These are phyloP conservation scores for Chloromyia formosa DNA, from an alignment of 2,888 invertebrate species.

Conservation along the genomic window DNA sequence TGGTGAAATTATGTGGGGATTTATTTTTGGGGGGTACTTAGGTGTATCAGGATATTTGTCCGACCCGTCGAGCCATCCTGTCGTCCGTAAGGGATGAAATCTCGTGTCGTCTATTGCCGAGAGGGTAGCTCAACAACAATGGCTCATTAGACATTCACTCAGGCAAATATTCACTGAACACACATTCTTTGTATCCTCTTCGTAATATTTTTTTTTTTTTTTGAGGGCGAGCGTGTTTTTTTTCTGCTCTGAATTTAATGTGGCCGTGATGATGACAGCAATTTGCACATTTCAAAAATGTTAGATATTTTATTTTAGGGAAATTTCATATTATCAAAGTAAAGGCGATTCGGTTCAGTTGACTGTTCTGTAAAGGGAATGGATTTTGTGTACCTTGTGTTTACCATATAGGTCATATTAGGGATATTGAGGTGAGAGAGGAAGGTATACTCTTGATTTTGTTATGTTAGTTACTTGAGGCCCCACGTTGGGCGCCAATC, in stretches of 20 bases:
- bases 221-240: neutral
- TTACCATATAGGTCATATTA: too few relatives aligned
- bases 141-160: constrained; percentile 36
- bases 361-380: too few relatives aligned
- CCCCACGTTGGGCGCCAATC: too few relatives aligned
- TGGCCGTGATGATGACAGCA: constrained; percentile 16
- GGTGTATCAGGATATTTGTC: neutral
- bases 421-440: too few relatives aligned
- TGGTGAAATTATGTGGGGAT: neutral
- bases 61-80: neutral
- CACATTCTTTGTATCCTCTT: constrained; percentile 9
- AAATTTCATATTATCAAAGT: too few relatives aligned
- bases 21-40: neutral
- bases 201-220: too few relatives aligned
- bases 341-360: too few relatives aligned
- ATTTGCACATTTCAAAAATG: constrained; percentile 18
- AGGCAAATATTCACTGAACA: constrained; percentile 26
- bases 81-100: neutral
- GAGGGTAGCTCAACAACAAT: constrained; percentile 6
- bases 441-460: too few relatives aligned
- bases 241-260: neutral
- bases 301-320: too few relatives aligned
- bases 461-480: too few relatives aligned
- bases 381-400: too few relatives aligned
- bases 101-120: constrained; percentile 6